Evolutionary conservation across 2,797 vertebrate genomes (phyloP), one percentile per base, ranked within the genome.

Genomic region (Peromyscus nudipes): DNA sequence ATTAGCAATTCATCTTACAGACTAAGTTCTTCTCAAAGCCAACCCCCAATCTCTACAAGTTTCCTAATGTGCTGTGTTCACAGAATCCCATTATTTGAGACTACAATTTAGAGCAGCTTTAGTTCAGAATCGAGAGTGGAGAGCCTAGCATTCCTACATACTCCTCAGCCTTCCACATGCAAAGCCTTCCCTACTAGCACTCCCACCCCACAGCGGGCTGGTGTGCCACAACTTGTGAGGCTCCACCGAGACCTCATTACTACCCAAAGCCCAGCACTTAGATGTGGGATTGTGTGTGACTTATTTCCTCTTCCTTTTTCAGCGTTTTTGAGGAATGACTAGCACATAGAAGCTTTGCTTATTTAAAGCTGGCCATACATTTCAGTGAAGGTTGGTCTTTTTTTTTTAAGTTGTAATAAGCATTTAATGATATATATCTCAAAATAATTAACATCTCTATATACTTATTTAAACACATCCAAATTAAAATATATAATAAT

Each of bases 191-290:
- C n/a, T 17, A 21, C 5, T 8, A 27, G 13, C 46, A 10, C 3
- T 11, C 0, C 17, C 0, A 6, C 0, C 9, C 9, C 8, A 12
- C 0, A 10, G 25, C 0, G 1, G 37, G 1, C 0, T 43, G 1
- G 0, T 1, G 1, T 31, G 23, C 82, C 46, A 46, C 2, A 75
- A 1, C 10, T 16, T 4, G 3, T 19, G 43, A 7, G 14, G 52
- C 14, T 17, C 9, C 17, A 1, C 3, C 29, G 85, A 57, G 0
- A 4, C 27, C 77, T 55, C 29, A 12, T 6, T 31, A 49, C 65
- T 55, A 37, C 40, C 21, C 10, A 17, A 19, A 64, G 43, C 7
- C 40, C 14, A 10, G 27, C 37, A 43, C n/a, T 67, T n/a, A 23
- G 17, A 27, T 46, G 19, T 79, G 49, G 29, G 1, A 76, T 92